Evolutionary conservation across 1,140 invertebrate genomes (phyloP).

Genomic region (Drosophila triauraria): DNA sequence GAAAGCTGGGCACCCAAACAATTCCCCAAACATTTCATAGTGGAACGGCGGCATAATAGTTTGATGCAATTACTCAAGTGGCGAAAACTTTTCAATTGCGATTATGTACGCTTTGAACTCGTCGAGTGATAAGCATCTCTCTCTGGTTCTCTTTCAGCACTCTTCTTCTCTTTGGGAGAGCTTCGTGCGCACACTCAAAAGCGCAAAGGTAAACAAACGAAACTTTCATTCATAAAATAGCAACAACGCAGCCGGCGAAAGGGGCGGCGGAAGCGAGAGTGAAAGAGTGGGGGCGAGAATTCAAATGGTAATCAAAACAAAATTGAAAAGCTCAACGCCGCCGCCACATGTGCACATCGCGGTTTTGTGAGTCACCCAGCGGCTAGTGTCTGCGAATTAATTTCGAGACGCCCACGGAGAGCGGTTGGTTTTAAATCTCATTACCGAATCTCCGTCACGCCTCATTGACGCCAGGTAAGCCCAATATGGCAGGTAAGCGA

Average conservation of each 20-base stretch:
- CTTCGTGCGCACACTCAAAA: slow-evolving; percentile 44
- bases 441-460: slow-evolving; percentile 54
- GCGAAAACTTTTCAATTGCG: slow-evolving; percentile 33
- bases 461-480: slow-evolving; percentile 45
- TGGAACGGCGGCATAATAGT: background rate
- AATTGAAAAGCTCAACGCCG: slow-evolving; percentile 50
- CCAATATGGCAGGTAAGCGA: slow-evolving; percentile 40
- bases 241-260: slow-evolving; percentile 64
- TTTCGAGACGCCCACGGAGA: slow-evolving; percentile 32
- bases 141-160: slow-evolving; percentile 1
- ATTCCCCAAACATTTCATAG: slow-evolving; percentile 9
- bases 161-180: slow-evolving; percentile 19
- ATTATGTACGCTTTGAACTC: slow-evolving; percentile 35
- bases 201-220: slow-evolving; percentile 75
- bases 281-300: slow-evolving; percentile 10
- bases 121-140: slow-evolving; percentile 33
- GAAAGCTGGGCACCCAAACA: background rate
- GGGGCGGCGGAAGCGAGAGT: slow-evolving; percentile 3
- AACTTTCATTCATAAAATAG: slow-evolving; percentile 78
- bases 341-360: slow-evolving; percentile 33
- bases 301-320: slow-evolving; percentile 61
- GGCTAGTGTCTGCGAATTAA: slow-evolving; percentile 29
- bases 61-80: slow-evolving; percentile 20
- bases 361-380: slow-evolving; percentile 30
- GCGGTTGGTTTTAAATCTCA: slow-evolving; percentile 22